Base-by-base conservation (phyloP, 2,888 invertebrate genomes). In the Prosopocoilus inquinatus region DNA sequence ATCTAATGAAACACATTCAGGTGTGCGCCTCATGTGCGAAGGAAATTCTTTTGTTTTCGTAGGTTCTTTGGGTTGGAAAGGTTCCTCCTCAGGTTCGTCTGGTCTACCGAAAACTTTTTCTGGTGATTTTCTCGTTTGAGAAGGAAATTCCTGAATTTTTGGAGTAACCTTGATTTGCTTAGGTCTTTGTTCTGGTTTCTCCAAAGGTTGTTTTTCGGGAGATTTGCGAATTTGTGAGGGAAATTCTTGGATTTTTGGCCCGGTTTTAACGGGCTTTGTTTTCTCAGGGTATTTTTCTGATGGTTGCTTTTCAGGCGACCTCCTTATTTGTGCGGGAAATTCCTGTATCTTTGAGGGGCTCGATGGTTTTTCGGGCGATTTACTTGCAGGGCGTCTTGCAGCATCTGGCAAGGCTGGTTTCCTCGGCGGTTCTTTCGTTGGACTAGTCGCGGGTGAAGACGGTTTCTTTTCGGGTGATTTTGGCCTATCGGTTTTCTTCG, bases 21-120 rank as follows among this genome's bases (percentile, higher is more conserved):
- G 54, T 34, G 49, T 41, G 41, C 53, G 56, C 53, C 58, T 50
- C 12, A 49, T 52, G 52, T 63, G 60, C 4, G 63, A 52, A 1
- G 64, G 61, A 57, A 61, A 64, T 44, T 64, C 57, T n/a, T n/a
- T n/a, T n/a, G n/a, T n/a, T 43, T 59, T 47, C 13, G 53, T 45
- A 16, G 34, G 9, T 35, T 34, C 16, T 47, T 9, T 39, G 36
- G 55, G 34, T 51, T 35, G 11, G 9, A 32, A 32, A 41, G 20
- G 20, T 36, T 35, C 15, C 28, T 45, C 11, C n/a, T 46, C 32
- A 9, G 44, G 33, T 16, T 50, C 34, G 13, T 32, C 9, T 33
- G 15, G 12, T 20, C 39, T 34, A n/a, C 52, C 41, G 41, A 36
- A 32, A n/a, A 11, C 34, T 47, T 54, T 64, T 50, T 60, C 47